Evolutionary conservation across 2,797 vertebrate genomes (phyloP).

Genomic region (Catharus ustulatus): DNA sequence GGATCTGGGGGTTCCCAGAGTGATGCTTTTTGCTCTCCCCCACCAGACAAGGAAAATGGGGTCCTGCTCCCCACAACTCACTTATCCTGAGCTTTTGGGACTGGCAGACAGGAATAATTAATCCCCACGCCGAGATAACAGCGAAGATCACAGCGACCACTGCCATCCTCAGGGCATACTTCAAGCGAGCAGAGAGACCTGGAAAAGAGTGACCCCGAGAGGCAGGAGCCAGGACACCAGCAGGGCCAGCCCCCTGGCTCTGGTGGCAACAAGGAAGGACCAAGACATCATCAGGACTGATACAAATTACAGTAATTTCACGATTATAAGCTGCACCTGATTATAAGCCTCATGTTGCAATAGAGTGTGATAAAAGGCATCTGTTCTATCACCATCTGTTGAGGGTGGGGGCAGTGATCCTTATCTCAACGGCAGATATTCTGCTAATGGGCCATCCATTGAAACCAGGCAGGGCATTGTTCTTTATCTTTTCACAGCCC

Average conservation of each 20-base stretch:
- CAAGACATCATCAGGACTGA: too few species aligned
- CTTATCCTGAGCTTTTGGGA: conserved; percentile 51
- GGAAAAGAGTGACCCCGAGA: accelerated
- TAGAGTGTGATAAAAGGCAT: too few species aligned
- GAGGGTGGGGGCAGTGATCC: too few species aligned
- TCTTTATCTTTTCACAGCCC: too few species aligned
- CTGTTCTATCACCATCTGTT: too few species aligned
- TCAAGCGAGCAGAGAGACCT: conserved; percentile 10
- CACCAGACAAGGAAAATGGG: neutral
- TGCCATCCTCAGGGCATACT: neutral
- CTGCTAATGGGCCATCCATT: too few species aligned
- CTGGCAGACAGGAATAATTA: conserved; percentile 47
- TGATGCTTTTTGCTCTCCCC: neutral
- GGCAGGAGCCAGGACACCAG: neutral
- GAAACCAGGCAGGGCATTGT: too few species aligned
- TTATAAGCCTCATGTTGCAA: too few species aligned
- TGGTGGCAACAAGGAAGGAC: neutral
- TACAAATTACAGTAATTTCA: too few species aligned
- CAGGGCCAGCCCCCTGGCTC: neutral
- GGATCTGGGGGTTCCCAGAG: neutral
- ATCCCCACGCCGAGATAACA: neutral
- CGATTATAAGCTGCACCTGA: too few species aligned
- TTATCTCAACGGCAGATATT: too few species aligned
- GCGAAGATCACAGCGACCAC: conserved; percentile 10
- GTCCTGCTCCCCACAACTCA: neutral